A percentile compares a stretch with the other conserved stretches of the same genome.
phyloP scores from a whole-genome alignment of 2,113 vertebrate species.

The Danionella cerebrum region DNA sequence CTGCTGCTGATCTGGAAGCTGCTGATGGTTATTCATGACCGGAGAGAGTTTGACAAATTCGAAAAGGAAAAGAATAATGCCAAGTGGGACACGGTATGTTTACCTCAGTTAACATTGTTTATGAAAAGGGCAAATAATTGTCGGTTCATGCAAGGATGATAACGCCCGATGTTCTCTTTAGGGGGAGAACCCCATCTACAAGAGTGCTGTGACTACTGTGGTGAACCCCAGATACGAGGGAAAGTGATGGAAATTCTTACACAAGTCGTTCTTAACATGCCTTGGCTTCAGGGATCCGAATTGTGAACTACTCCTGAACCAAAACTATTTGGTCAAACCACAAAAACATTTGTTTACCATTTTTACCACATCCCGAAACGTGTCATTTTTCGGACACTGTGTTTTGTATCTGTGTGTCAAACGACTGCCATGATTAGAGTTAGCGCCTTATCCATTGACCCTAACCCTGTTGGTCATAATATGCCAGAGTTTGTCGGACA shows the following conservation, averaged over 20 bases:
- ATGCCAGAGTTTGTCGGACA: too few relatives aligned
- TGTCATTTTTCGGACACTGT: too few relatives aligned
- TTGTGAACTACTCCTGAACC: neutral
- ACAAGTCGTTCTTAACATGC: constrained; percentile 50
- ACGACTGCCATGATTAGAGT: too few relatives aligned
- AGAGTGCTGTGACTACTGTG: constrained; percentile 93
- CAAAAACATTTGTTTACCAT: too few relatives aligned
- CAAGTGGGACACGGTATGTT: constrained; percentile 94
- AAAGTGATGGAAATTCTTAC: constrained; percentile 71
- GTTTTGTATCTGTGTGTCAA: too few relatives aligned
- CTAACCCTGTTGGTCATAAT: too few relatives aligned
- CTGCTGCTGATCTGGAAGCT: constrained; percentile 95
- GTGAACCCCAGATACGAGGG: constrained; percentile 97
- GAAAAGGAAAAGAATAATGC: constrained; percentile 98
- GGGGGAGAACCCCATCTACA: constrained; percentile 99
- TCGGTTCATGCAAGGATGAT: neutral
- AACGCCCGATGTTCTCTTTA: constrained; percentile 38
- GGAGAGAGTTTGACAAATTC: constrained; percentile 94
- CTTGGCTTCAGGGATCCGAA: neutral
- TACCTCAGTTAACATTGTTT: neutral
- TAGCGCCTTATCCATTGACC: too few relatives aligned
- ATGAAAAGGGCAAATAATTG: neutral
- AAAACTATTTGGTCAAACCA: too few relatives aligned
- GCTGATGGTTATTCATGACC: constrained; percentile 95
- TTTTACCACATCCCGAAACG: too few relatives aligned